Evolutionary conservation across 2,888 invertebrate genomes (phyloP).

Genomic region (Zaprionus bogoriensis): DNA sequence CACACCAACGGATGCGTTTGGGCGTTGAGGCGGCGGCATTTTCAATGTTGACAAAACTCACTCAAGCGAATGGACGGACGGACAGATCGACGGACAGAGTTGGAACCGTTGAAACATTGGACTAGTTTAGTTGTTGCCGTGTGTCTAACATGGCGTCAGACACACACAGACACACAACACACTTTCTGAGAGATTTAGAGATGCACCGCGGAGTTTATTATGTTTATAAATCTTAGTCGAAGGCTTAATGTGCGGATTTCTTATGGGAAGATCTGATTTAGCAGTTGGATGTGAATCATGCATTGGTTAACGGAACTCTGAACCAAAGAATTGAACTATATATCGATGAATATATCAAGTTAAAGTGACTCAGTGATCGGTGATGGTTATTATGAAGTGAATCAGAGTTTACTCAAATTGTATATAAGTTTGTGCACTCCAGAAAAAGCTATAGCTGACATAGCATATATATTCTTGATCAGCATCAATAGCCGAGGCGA

Average conservation of each 20-base stretch:
- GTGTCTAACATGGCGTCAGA: constrained; percentile 59
- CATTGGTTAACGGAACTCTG: neutral
- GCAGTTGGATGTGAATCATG: constrained; percentile 1
- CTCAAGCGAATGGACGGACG: constrained; percentile 38
- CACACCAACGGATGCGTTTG: constrained; percentile 70
- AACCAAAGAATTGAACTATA: neutral
- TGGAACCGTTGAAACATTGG: constrained; percentile 46
- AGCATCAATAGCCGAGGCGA: too few relatives aligned
- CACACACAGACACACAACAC: too few relatives aligned
- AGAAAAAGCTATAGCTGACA: too few relatives aligned
- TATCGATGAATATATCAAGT: neutral
- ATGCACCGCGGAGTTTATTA: constrained; percentile 36
- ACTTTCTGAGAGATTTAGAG: constrained; percentile 46
- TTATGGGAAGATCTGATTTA: neutral
- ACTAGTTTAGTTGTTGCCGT: constrained; percentile 64
- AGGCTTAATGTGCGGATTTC: constrained; percentile 7
- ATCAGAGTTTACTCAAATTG: too few relatives aligned
- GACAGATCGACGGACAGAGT: constrained; percentile 21
- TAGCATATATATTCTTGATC: too few relatives aligned
- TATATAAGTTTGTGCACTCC: too few relatives aligned
- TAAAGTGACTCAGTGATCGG: constrained; percentile 11
- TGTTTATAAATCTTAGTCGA: constrained; percentile 31
- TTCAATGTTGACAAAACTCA: constrained; percentile 77
- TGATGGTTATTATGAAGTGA: too few relatives aligned
- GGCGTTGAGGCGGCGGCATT: constrained; percentile 59